phyloP scores from a whole-genome alignment of 2,113 vertebrate species.

The Psettodes erumei region DNA sequence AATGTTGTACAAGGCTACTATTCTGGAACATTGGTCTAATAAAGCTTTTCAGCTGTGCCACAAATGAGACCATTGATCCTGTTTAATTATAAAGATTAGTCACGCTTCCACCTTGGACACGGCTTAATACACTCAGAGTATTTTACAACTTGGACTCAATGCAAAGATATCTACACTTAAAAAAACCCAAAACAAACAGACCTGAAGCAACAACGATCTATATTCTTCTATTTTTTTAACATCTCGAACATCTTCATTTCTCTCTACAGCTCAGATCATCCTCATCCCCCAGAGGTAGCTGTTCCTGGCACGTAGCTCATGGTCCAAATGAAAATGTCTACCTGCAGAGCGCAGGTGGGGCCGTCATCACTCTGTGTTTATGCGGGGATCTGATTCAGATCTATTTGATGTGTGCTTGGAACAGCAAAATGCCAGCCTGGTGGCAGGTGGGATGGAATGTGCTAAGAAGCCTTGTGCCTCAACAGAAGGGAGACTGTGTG shows the following conservation, averaged over 20 bases:
- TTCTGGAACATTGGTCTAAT: conserved; percentile 68
- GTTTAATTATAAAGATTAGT: conserved; percentile 76
- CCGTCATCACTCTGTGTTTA: conserved; percentile 49
- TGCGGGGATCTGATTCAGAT: conserved; percentile 67
- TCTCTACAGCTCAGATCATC: conserved; percentile 51
- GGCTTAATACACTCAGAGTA: conserved; percentile 11
- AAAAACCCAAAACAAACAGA: neutral
- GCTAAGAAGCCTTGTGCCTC: conserved; percentile 71
- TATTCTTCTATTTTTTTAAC: neutral
- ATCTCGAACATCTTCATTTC: conserved; percentile 50
- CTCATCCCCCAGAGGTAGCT: conserved; percentile 30
- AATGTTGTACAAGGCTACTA: conserved; percentile 67
- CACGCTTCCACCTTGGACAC: conserved; percentile 48
- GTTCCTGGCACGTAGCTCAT: conserved; percentile 44
- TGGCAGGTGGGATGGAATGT: conserved; percentile 78
- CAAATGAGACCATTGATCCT: conserved; percentile 67
- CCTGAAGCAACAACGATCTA: conserved; percentile 34
- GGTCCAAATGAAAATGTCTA: conserved; percentile 62
- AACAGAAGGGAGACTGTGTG: conserved; percentile 61
- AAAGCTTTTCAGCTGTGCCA: conserved; percentile 55
- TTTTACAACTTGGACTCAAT: conserved; percentile 37
- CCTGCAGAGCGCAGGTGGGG: conserved; percentile 71
- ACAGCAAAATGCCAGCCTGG: conserved; percentile 60
- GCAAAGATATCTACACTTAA: conserved; percentile 29
- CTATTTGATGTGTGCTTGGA: conserved; percentile 76